Base-by-base conservation (phyloP, 1,140 invertebrate genomes). In the Drosophila trapezifrons region DNA sequence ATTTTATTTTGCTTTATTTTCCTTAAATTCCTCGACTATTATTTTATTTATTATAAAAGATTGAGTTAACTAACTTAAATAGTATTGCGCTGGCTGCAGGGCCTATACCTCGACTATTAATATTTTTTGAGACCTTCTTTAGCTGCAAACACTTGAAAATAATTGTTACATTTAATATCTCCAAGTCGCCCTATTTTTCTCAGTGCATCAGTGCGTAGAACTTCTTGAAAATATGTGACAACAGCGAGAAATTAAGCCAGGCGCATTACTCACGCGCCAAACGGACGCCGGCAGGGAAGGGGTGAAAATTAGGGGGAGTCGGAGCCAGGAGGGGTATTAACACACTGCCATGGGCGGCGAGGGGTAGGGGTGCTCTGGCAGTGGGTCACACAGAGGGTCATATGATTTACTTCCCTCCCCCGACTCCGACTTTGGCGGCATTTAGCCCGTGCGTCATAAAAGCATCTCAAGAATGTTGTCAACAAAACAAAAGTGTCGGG, bases 391-490 rank as follows among this genome's bases (percentile, higher is more conserved):
- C 17, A 38, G 65, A 57, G 83, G 83, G 72, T 83, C 79, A 74
- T 86, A 71, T 87, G 83, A 86, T 86, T 86, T 86, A 86, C 69
- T 64, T 35, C 35, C 47, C n/a, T n/a, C 42, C 25, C 22, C 54
- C 75, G 69, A 62, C 63, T 71, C 40, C 29, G 69, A 62, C 63
- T 71, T 43, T 22, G 25, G 3, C 27, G 71, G 52, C 51, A 66
- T 66, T 59, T 58, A 59, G 57, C 58, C 58, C 71, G 76, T 66
- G 83, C 80, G 84, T 83, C 83, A 86, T 86, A 86, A 86, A 86
- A 86, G 84, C 79, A 86, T 86, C 76, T 86, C 84, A 87, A 86
- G 83, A 86, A 86, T 86, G 79, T 87, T 86, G 83, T 86, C 81
- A 87, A 80, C 79, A 86, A 86, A 87, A 86, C 71, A 86, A 86